These are phyloP conservation scores for Rhynchophorus ferrugineus DNA, from an alignment of 1,140 invertebrate species.

Conservation along the genomic window DNA sequence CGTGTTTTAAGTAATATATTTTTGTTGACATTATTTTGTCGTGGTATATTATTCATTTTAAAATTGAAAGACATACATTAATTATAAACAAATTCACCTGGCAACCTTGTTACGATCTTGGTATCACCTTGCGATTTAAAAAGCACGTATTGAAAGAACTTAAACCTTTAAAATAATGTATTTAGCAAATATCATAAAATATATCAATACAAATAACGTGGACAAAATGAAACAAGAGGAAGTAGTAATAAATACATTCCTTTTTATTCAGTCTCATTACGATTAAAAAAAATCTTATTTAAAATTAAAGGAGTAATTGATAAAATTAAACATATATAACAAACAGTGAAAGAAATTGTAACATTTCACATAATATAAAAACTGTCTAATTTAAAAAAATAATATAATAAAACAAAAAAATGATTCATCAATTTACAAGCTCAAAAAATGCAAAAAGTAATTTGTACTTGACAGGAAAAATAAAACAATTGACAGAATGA, in stretches of 20 bases:
- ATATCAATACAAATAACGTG: background rate
- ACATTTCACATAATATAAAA: conserved; percentile 10
- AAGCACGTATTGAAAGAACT: conserved; percentile 17
- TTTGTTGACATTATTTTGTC: background rate
- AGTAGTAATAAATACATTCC: conserved; percentile 11
- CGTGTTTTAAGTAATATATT: too few relatives aligned
- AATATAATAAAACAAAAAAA: conserved; percentile 1
- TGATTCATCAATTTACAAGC: conserved; percentile 11
- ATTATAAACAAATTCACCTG: conserved; percentile 19
- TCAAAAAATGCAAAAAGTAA: conserved; percentile 16
- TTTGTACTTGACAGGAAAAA: conserved; percentile 24
- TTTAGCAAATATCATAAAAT: conserved; percentile 17
- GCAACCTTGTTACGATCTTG: conserved; percentile 17
- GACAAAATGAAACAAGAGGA: conserved; percentile 9
- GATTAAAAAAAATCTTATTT: conserved; percentile 11
- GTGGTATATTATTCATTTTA: conserved; percentile 11
- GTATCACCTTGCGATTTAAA: conserved; percentile 18
- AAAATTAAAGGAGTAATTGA: conserved; percentile 16
- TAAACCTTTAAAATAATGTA: conserved; percentile 22
- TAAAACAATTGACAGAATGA: conserved; percentile 9
- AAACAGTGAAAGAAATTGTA: conserved; percentile 8
- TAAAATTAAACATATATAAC: conserved; percentile 17
- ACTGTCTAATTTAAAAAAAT: too few relatives aligned
- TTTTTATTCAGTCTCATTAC: conserved; percentile 23
- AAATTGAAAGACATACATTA: conserved; percentile 11